Percentiles rank a stretch among this genome's conserved stretches.
phyloP scores from a whole-genome alignment of 2,113 vertebrate genomes.

The Osmerus mordax region DNA sequence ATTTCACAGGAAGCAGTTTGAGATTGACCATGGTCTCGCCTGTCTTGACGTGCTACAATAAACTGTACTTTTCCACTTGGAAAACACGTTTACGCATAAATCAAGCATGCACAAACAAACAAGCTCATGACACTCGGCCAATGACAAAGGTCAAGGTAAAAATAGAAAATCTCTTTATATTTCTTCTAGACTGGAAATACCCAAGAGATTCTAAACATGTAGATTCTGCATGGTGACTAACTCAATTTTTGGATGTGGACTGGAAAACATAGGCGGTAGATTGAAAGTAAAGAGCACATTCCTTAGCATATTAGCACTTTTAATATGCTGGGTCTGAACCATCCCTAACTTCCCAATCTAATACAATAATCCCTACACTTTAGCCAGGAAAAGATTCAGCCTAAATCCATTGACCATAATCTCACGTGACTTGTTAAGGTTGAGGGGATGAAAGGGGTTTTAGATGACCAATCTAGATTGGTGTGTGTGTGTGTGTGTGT shows the following conservation, averaged over 20 bases:
- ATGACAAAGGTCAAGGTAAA: not conserved
- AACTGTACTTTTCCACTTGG: conserved; percentile 22
- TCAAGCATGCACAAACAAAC: conserved; percentile 15
- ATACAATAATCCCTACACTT: conserved; percentile 41
- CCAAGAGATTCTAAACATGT: not conserved
- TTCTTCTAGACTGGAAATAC: not conserved
- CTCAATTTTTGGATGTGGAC: not conserved
- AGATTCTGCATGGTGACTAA: not conserved
- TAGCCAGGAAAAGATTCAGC: conserved; percentile 26
- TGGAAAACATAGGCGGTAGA: not conserved
- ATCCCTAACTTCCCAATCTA: conserved; percentile 37
- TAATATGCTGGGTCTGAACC: conserved; percentile 29
- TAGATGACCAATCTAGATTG: not conserved
- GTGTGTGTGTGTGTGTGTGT: not conserved
- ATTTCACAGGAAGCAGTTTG: conserved; percentile 21
- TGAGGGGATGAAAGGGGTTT: conserved; percentile 15
- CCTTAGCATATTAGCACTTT: conserved; percentile 45
- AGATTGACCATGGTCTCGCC: not conserved
- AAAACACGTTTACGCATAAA: conserved; percentile 13
- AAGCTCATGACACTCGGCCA: not conserved
- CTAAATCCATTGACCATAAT: conserved; percentile 15
- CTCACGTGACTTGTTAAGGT: conserved; percentile 42
- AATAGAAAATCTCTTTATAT: not conserved
- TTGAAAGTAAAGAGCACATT: conserved; percentile 36
- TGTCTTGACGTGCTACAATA: conserved; percentile 8